Base-by-base conservation (phyloP, 2,113 vertebrate species). In the Pristiophorus japonicus region DNA sequence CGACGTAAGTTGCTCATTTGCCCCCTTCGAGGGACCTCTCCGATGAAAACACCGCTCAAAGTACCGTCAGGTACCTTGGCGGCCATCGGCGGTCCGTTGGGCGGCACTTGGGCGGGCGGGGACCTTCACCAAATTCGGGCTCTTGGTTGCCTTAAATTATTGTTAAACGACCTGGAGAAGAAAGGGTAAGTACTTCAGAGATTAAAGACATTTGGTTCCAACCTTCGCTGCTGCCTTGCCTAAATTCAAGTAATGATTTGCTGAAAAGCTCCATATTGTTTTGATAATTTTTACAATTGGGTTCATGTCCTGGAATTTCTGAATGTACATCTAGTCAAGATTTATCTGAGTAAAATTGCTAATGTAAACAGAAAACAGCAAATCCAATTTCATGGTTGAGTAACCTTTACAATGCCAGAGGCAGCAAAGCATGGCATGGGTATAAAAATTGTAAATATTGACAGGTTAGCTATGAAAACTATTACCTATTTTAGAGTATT, bases 361-460 rank as follows among this genome's bases (percentile, higher is more conserved):
- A 87, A 20, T n/a, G 87, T 59, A 91, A 91, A 91, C 55, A 62
- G 55, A 59, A 59, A 34, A 62, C 30, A 1, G 55, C 55, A 91
- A 91, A 91, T 91, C 87, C 55, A 91, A 91, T 91, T 91, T 91
- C 51, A 62, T 34, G 87, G 11, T 59, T 91, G 51, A n/a, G 12
- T 62, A 6, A 16, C 30, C 4, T 59, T 62, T 14, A 16, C 14
- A 34, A 62, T n/a, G 87, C 55, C 55, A 4, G 11, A 18, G 55
- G 55, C 87, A 91, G 27, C 12, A 18, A 90, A 5, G 16, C 55
- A 59, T 90, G 34, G n/a, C 87, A 62, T 91, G 87, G 55, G 55
- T 91, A 91, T n/a, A 91, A 91, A 51, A n/a, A 91, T 62, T n/a
- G 87, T n/a, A 91, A 91, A 62, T 59, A 91, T 62, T n/a, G 55